A percentile compares a stretch with the other conserved stretches of the same genome.
phyloP scores from a whole-genome alignment of 1,140 invertebrate genomes.

The Drosophila santomea region DNA sequence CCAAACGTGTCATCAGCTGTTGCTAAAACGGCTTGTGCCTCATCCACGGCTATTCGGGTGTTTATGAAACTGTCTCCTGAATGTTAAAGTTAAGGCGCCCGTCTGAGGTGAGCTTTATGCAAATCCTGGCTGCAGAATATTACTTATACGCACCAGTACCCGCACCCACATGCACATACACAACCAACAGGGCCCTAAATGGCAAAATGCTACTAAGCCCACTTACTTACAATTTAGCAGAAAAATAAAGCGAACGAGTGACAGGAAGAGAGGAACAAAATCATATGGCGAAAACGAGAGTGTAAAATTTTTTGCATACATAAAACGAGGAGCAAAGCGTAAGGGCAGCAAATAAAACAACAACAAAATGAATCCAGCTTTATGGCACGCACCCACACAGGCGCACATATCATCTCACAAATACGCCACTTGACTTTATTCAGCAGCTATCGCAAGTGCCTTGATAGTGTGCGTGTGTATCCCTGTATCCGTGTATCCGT shows the following conservation, averaged over 20 bases:
- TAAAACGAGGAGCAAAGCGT: slow-evolving; percentile 60
- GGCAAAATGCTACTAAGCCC: slow-evolving; percentile 81
- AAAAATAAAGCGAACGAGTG: slow-evolving; percentile 50
- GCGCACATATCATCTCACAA: slow-evolving; percentile 18
- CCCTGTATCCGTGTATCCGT: not conserved
- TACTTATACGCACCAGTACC: slow-evolving; percentile 37
- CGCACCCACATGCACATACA: slow-evolving; percentile 35
- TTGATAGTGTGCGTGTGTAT: slow-evolving; percentile 72
- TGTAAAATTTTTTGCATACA: slow-evolving; percentile 80
- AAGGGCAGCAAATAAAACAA: slow-evolving; percentile 55
- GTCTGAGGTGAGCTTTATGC: slow-evolving; percentile 71
- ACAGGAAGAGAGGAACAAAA: slow-evolving; percentile 50
- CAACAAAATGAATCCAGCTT: slow-evolving; percentile 79
- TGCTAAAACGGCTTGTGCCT: not conserved
- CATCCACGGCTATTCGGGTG: slow-evolving; percentile 42
- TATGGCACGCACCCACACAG: slow-evolving; percentile 66
- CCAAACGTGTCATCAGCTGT: slow-evolving; percentile 36
- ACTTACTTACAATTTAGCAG: slow-evolving; percentile 82
- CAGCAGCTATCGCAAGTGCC: slow-evolving; percentile 55
- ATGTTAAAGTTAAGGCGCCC: slow-evolving; percentile 66
- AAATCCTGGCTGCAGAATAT: slow-evolving; percentile 67
- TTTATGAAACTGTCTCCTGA: slow-evolving; percentile 66
- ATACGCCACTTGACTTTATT: slow-evolving; percentile 80
- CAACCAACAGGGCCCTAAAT: slow-evolving; percentile 52
- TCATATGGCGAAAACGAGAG: slow-evolving; percentile 76